Evolutionary conservation across 1,140 invertebrate genomes (phyloP).

Genomic region (Acromyrmex charruanus): DNA sequence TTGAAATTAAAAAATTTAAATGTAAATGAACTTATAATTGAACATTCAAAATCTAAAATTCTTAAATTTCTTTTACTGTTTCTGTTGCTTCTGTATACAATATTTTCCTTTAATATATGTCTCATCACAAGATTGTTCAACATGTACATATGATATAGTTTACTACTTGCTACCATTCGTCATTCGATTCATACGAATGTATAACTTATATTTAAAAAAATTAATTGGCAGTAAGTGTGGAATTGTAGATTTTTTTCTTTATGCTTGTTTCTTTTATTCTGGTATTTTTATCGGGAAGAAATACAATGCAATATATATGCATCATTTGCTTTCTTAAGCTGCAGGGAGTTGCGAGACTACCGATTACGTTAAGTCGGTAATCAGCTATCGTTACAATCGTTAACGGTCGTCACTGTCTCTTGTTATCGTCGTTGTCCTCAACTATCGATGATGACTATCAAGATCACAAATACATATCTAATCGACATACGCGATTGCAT

Average conservation of each 20-base stretch:
- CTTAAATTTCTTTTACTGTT: background rate
- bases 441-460: conserved; percentile 26
- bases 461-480: conserved; percentile 41
- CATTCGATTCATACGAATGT: conserved; percentile 21
- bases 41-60: background rate
- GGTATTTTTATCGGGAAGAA: background rate
- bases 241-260: background rate
- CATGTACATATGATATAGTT: conserved; percentile 12
- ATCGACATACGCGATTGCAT: background rate
- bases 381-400: conserved; percentile 54
- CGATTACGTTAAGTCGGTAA: conserved; percentile 42
- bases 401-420: conserved; percentile 57
- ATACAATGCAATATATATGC: background rate
- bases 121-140: conserved; percentile 22
- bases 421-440: conserved; percentile 49
- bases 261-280: background rate
- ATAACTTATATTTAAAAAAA: conserved; percentile 19
- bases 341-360: background rate
- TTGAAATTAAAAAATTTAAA: background rate
- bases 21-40: background rate
- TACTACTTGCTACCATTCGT: conserved; percentile 18
- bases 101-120: conserved; percentile 12
- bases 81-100: background rate
- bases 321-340: background rate
- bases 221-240: background rate